phyloP scores from a whole-genome alignment of 2,113 vertebrate genomes.

The Baryphthengus martii region DNA sequence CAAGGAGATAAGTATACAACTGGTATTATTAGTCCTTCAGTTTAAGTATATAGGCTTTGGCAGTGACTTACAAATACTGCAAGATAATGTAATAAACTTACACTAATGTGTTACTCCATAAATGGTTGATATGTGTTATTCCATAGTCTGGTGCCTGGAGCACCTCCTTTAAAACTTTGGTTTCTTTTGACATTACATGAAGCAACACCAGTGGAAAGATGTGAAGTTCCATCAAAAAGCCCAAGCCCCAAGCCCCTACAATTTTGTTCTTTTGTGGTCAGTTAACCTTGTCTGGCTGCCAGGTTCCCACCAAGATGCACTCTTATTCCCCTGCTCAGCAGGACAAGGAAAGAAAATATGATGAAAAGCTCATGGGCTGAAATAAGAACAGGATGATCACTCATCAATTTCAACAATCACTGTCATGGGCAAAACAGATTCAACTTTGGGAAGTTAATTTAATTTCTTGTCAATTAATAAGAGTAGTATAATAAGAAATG shows the following conservation, averaged over 20 bases:
- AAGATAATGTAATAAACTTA: neutral
- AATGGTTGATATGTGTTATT: neutral
- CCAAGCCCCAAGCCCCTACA: rapidly evolving
- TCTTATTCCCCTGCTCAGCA: neutral
- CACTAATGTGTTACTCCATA: neutral
- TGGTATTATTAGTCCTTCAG: neutral
- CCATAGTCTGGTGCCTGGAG: too few species aligned
- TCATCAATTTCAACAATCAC: neutral
- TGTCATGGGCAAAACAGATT: neutral
- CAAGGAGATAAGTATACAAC: neutral
- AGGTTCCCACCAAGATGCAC: neutral
- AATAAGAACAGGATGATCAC: neutral
- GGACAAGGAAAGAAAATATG: neutral
- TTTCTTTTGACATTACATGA: neutral
- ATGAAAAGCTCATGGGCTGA: neutral
- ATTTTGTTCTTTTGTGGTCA: neutral
- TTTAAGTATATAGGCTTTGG: neutral
- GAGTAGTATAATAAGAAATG: neutral
- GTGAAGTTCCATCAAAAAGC: neutral
- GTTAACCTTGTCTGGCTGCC: neutral
- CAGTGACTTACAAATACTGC: neutral
- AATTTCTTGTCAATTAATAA: neutral
- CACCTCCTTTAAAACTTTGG: neutral
- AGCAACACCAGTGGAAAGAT: neutral
- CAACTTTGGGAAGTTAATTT: neutral